Base-by-base conservation (phyloP, 2,888 invertebrate genomes). In the Acrobasis consociella region DNA sequence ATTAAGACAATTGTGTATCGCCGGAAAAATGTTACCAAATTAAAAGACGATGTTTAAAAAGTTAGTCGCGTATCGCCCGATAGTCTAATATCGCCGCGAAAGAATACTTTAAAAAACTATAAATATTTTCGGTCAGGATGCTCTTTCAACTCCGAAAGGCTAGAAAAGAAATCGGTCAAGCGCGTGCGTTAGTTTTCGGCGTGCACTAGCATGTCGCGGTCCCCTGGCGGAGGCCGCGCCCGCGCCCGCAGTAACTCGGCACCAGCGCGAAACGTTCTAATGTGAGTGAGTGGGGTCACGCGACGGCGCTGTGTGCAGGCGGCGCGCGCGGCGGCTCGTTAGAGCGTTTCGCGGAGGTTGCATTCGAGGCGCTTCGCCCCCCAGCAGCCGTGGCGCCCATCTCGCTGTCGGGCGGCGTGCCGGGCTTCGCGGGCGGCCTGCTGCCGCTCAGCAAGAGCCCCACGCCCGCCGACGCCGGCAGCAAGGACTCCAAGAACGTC, bases 401-500 rank as follows among this genome's bases (percentile, higher is more conserved):
- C 86, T 97, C 97, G 84, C 98, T 98, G 92, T 97, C 97, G 77
- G 93, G 92, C 69, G 93, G 91, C 94, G 65, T 66, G 50, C 11
- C 52, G 13, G 60, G 53, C 42, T 95, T 91, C 94, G 94, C 85
- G 93, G 95, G 93, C 94, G 93, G 94, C 85, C 93, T 96, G 85
- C 94, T 96, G 91, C 95, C 95, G 83, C 93, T 96, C 77, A 95
- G 95, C 93, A 97, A 97, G 94, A 96, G 96, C 88, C 91, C 91
- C 77, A 96, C 96, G 85, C 96, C 96, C 72, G 96, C 95, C 72
- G 96, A 96, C 93, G 93, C 94, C 80, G 93, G 93, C 77, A 94
- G 94, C 88, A 96, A 96, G 93, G 97, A 97, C 93, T 94, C 95
- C 82, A 97, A 97, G 94, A 97, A 97, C 93, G 96, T 98, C 85